Evolutionary conservation across 1,140 invertebrate genomes (phyloP).

Genomic region (Chymomyza costata): DNA sequence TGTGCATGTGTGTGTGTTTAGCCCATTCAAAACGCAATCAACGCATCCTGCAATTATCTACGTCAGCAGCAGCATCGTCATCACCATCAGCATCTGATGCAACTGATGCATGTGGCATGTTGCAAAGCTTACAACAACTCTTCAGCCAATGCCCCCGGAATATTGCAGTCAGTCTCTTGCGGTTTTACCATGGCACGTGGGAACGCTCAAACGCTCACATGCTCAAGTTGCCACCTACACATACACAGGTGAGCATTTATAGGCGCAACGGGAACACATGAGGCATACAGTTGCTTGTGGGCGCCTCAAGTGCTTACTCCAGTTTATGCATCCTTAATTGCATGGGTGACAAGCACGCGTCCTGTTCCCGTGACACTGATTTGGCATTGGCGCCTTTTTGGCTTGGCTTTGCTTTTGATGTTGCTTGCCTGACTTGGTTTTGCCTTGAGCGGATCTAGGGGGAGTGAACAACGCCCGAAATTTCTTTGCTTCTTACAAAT

Average conservation of each 20-base stretch:
- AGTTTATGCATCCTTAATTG: constrained; percentile 72
- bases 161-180: no score
- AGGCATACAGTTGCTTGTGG: no score
- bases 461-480: no score
- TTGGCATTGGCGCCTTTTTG: constrained; percentile 17
- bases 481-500: no score
- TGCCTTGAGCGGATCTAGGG: no score
- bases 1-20: constrained; percentile 33
- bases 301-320: constrained; percentile 61
- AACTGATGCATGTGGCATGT: constrained; percentile 19
- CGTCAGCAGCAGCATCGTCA: constrained; percentile 37
- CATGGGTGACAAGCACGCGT: constrained; percentile 38
- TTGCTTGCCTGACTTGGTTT: no score
- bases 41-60: constrained; percentile 71
- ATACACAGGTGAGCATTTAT: not conserved
- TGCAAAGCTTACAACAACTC: constrained; percentile 3
- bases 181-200: no score
- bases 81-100: constrained; percentile 7
- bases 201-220: no score
- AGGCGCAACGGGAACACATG: constrained; percentile 28
- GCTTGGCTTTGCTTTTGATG: no score
- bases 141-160: not conserved
- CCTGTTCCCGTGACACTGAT: constrained; percentile 70
- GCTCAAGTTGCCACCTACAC: not conserved
- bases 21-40: constrained; percentile 59